phyloP scores from a whole-genome alignment of 2,113 vertebrate species.

The Rhabdornis inornatus region DNA sequence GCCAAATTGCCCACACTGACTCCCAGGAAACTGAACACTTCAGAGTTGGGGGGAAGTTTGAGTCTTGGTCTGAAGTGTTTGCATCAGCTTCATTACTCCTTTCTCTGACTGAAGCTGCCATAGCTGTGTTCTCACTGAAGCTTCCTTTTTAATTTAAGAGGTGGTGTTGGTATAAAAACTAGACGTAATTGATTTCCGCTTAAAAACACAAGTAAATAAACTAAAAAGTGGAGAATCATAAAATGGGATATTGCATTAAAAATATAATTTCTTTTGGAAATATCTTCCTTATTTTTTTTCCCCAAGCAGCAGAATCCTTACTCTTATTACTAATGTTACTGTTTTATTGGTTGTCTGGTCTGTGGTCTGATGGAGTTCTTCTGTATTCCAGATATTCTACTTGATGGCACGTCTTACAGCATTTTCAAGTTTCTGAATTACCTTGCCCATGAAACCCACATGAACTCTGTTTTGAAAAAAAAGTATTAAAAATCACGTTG shows the following conservation, averaged over 20 bases:
- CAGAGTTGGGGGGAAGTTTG: background rate
- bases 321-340: background rate
- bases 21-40: background rate
- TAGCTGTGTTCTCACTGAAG: background rate
- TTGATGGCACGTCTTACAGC: background rate
- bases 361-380: background rate
- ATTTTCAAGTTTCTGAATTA: background rate
- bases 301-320: background rate
- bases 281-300: background rate
- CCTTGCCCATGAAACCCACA: background rate
- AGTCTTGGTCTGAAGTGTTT: background rate
- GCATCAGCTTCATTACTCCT: background rate
- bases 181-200: background rate
- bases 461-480: background rate
- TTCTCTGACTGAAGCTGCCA: background rate
- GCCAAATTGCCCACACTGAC: background rate
- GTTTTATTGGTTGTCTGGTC: background rate
- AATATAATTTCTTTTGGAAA: background rate
- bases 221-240: background rate
- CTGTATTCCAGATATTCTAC: background rate
- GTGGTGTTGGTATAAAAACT: background rate
- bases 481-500: background rate
- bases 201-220: background rate
- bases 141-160: background rate
- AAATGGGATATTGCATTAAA: background rate